A percentile compares a stretch with the other conserved stretches of the same genome.
phyloP scores from a whole-genome alignment of 2,888 invertebrate species.

The Cheilosia impressa region DNA sequence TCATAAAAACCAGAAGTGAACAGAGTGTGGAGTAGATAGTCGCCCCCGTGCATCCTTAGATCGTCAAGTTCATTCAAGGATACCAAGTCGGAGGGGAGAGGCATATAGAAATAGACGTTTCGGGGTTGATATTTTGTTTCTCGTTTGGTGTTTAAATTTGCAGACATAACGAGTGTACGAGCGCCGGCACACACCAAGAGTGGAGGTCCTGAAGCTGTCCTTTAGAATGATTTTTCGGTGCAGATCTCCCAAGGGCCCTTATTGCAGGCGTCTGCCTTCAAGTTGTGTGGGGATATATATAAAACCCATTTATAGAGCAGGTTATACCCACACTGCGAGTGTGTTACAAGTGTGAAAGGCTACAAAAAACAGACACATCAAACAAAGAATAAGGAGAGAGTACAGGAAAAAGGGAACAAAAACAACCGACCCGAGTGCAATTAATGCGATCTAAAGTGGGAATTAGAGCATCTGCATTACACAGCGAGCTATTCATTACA shows the following conservation, averaged over 20 bases:
- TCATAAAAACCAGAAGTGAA: conserved; percentile 68
- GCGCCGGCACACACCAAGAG: too few species aligned
- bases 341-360: conserved; percentile 42
- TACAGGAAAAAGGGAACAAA: conserved; percentile 12
- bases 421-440: conserved; percentile 61
- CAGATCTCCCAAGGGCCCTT: conserved; percentile 3
- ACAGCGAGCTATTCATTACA: conserved; percentile 71
- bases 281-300: conserved; percentile 23
- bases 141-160: conserved; percentile 19
- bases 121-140: conserved; percentile 20
- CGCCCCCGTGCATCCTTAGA: conserved; percentile 3
- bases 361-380: conserved; percentile 39
- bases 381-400: conserved; percentile 13
- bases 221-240: not conserved
- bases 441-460: conserved; percentile 74
- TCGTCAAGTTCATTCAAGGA: conserved; percentile 40
- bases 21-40: not conserved
- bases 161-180: conserved; percentile 36
- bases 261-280: conserved; percentile 29
- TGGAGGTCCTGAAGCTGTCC: not conserved
- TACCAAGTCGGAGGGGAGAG: not conserved
- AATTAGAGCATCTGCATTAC: conserved; percentile 75
- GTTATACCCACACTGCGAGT: conserved; percentile 20
- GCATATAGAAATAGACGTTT: conserved; percentile 18
- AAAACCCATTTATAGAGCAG: conserved; percentile 28